Evolutionary conservation across 2,797 vertebrate species (phyloP).

Genomic region (Chiloscyllium punctatum): DNA sequence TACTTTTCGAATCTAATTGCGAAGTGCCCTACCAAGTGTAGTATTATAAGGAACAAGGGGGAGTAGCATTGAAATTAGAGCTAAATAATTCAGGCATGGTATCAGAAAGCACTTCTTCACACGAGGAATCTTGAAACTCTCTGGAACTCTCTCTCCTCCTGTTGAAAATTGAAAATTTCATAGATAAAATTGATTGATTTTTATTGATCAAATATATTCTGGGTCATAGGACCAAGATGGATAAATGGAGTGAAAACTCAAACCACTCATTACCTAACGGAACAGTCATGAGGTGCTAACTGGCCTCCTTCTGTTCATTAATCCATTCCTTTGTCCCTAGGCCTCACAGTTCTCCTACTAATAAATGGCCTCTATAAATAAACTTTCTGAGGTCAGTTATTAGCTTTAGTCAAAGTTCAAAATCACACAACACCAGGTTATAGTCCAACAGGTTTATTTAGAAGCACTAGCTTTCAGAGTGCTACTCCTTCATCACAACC

Average conservation of each 20-base stretch:
- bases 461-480: no score
- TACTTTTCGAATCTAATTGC: no score
- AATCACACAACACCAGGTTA: no score
- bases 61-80: not conserved
- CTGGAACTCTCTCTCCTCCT: not conserved
- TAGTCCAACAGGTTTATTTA: no score
- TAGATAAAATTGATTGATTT: not conserved
- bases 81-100: not conserved
- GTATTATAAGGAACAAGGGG: not conserved
- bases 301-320: not conserved
- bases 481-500: no score
- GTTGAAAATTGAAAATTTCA: not conserved
- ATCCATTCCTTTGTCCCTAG: not conserved
- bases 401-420: not conserved
- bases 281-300: not conserved
- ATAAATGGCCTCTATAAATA: not conserved
- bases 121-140: not conserved
- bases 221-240: no score
- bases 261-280: not conserved
- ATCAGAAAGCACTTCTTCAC: not conserved
- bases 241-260: not conserved
- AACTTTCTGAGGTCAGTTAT: not conserved
- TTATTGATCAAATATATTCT: not conserved
- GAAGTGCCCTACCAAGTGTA: no score
- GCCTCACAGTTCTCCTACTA: not conserved